Base-by-base conservation (phyloP, 2,888 invertebrate genomes). In the Salticus scenicus region DNA sequence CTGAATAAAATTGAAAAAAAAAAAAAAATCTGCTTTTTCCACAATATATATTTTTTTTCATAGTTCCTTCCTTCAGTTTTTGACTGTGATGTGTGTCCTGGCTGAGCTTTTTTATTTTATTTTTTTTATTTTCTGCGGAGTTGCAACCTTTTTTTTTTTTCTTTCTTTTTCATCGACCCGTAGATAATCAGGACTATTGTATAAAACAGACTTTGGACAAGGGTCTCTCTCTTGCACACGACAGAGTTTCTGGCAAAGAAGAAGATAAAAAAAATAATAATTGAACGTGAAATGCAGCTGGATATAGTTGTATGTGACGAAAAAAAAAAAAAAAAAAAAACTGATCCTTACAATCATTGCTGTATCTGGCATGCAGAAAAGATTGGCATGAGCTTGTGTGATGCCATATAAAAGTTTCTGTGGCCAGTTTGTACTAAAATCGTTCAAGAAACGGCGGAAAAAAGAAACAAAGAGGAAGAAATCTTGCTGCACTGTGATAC, bases 401-500 rank as follows among this genome's bases (percentile, higher is more conserved):
- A 42, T 76, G 67, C 67, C 67, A 67, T 27, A 17, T 14, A 67
- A 10, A 20, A 31, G 33, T 33, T 67, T 67, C 67, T 33, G 67
- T 41, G 64, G 67, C 42, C 67, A 28, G 28, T 66, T 42, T 12
- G 10, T 63, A 69, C 80, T 47, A 81, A 47, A 33, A 51, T 47
- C 37, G 67, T 66, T 67, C 67, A 28, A 37, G 74, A 74, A 57
- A 57, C 20, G 2, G 24, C 20, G 24, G 20, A 64, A 66, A 76
- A 73, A 28, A 37, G 74, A 74, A 57, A 57, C 20, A 4, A 57
- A 57, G 24, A 27, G 70, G 51, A 76, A 73, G 67, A 63, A 80
- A 75, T 41, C 78, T 85, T 85, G 85, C 85, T 85, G 85, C 79
- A 79, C 85, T 85, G 85, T 85, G 85, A 85, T 85, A 85, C 85